Percentiles rank a stretch among this genome's conserved stretches.
Evolutionary conservation across 1,140 invertebrate species (phyloP).

Genomic region (Bombyx mori): DNA sequence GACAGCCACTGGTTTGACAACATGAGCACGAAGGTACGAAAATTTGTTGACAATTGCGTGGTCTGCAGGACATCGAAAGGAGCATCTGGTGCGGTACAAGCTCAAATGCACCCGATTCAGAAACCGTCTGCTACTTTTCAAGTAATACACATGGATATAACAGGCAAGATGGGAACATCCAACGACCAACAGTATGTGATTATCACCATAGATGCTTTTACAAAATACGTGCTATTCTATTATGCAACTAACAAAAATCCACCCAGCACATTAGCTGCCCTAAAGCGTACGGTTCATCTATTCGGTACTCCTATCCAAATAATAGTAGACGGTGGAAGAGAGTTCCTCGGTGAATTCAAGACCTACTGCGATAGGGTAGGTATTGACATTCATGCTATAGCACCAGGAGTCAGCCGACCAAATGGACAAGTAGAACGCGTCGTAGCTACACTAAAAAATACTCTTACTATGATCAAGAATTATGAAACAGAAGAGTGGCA

Average conservation of each 20-base stretch:
- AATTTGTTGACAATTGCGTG: too few relatives aligned
- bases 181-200: constrained; percentile 28
- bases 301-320: constrained; percentile 31
- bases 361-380: constrained; percentile 17
- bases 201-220: constrained; percentile 43
- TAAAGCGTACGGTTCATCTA: constrained; percentile 22
- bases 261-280: constrained; percentile 14
- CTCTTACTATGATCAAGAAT: too few relatives aligned
- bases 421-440: constrained; percentile 30
- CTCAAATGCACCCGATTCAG: constrained; percentile 26
- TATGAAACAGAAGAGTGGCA: too few relatives aligned
- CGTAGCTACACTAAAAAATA: too few relatives aligned
- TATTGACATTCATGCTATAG: constrained; percentile 22
- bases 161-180: constrained; percentile 29
- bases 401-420: constrained; percentile 25
- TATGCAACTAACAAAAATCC: constrained; percentile 20
- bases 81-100: constrained; percentile 24
- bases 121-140: constrained; percentile 27
- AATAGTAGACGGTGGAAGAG: constrained; percentile 24
- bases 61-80: neutral
- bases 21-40: too few relatives aligned
- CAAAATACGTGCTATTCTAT: constrained; percentile 25
- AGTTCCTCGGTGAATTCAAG: too few relatives aligned
- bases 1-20: constrained; percentile 21
- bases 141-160: constrained; percentile 28